phyloP scores from a whole-genome alignment of 1,140 invertebrate species.

The Berghia stephanieae region DNA sequence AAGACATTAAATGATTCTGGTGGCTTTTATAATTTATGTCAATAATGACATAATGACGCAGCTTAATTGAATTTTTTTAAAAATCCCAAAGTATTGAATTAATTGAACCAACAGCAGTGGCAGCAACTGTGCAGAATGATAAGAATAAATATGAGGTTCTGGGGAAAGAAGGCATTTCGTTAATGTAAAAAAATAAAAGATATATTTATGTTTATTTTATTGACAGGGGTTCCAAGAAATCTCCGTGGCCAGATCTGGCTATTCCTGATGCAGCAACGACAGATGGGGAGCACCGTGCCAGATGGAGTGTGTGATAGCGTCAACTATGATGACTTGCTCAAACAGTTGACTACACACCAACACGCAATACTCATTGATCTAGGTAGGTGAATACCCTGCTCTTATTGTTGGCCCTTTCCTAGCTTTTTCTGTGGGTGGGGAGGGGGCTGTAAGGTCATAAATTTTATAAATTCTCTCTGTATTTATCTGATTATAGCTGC shows the following conservation, averaged over 20 bases:
- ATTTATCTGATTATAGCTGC: too few relatives aligned
- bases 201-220: constrained; percentile 34
- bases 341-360: constrained; percentile 91
- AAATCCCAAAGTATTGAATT: too few relatives aligned
- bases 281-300: constrained; percentile 39
- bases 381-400: constrained; percentile 69
- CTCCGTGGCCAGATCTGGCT: constrained; percentile 92
- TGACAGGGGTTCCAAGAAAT: constrained; percentile 82
- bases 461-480: neutral
- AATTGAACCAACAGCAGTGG: too few relatives aligned
- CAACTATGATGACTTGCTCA: constrained; percentile 80
- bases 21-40: too few relatives aligned
- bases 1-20: too few relatives aligned
- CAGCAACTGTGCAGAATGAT: too few relatives aligned
- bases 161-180: too few relatives aligned
- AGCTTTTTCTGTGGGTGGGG: neutral
- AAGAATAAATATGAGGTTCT: too few relatives aligned
- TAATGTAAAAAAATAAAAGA: too few relatives aligned
- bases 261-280: constrained; percentile 84
- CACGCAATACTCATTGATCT: constrained; percentile 94
- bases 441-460: neutral
- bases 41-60: too few relatives aligned
- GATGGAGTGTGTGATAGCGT: neutral
- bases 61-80: too few relatives aligned
- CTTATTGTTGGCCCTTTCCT: constrained; percentile 21